Base-by-base conservation (phyloP, 2,113 vertebrate genomes). In the Dascyllus trimaculatus region DNA sequence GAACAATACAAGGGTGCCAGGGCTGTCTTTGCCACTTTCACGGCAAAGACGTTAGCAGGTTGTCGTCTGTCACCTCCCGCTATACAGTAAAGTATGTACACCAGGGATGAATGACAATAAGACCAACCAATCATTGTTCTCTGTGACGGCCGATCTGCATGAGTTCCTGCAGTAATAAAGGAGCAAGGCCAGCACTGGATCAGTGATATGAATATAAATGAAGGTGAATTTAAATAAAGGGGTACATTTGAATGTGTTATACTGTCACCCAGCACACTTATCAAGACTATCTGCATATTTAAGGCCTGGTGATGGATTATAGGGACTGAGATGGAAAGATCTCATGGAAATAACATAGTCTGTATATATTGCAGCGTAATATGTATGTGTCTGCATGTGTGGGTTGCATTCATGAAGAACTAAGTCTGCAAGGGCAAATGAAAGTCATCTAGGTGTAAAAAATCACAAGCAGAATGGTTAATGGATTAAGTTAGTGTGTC, bases 141-240 rank as follows among this genome's bases (percentile, higher is more conserved):
- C 80, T 74, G 70, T 71, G 85, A 85, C 84, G 54, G 15, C 60
- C 29, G 73, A 90, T 90, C 88, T 87, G 88, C 91, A 90, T 85
- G 84, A 79, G 65, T 46, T 84, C 64, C 83, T 57, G 65, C 60
- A 48, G 71, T 76, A 80, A 84, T 76, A 73, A 76, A 75, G 60
- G 57, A 82, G 76, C 61, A 24, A 43, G 71, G 78, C 81, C 68
- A 53, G 75, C 62, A 60, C 24, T 51, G 53, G 58, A 84, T 78
- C 52, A 48, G 76, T 74, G 74, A 80, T 81, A 80, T 91, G 82
- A 88, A 91, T 90, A 79, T 80, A 83, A 89, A 92, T 88, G 65
- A 85, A 75, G 4, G 19, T 26, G 60, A 58, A 91, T 92, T 90
- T 91, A 54, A 90, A 92, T 91, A 85, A 72, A 58, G 59, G 71